These are phyloP conservation scores for Andrena chrysosceles DNA, from an alignment of 2,888 invertebrate genomes.

Conservation along the genomic window DNA sequence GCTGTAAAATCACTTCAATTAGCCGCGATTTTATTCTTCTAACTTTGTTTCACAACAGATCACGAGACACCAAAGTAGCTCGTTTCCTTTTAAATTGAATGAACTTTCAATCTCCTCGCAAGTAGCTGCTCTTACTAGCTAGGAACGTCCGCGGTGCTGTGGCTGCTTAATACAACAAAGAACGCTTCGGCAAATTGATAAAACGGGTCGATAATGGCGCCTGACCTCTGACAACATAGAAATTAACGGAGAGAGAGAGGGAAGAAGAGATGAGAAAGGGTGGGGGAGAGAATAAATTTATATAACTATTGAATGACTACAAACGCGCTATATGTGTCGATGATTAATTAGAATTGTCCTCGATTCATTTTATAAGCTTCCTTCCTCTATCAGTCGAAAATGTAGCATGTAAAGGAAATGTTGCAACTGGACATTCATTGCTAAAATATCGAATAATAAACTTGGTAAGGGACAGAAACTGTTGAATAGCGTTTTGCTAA, in stretches of 20 bases:
- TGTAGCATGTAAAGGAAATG: neutral
- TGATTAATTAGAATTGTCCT: neutral
- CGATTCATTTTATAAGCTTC: neutral
- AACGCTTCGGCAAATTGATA: constrained; percentile 35
- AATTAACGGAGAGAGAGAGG: constrained; percentile 19
- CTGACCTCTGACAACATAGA: constrained; percentile 31
- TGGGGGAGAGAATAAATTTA: neutral
- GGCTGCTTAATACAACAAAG: constrained; percentile 8
- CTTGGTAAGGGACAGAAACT: neutral
- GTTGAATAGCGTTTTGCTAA: constrained; percentile 24
- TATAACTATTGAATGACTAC: neutral
- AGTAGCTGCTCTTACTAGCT: neutral
- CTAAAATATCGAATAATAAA: too few relatives aligned
- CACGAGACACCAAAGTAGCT: neutral
- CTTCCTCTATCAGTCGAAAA: neutral
- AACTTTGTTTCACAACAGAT: neutral
- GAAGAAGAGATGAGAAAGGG: too few relatives aligned
- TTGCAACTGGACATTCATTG: too few relatives aligned
- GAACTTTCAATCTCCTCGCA: neutral
- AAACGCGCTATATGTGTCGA: neutral
- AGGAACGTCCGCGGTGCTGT: neutral
- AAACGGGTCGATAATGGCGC: constrained; percentile 16
- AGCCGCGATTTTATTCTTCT: neutral
- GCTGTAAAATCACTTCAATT: neutral
- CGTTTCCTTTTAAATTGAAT: neutral